Percentiles rank a stretch among this genome's conserved stretches.
phyloP scores from a whole-genome alignment of 2,113 vertebrate species.

The Xiphophorus couchianus region DNA sequence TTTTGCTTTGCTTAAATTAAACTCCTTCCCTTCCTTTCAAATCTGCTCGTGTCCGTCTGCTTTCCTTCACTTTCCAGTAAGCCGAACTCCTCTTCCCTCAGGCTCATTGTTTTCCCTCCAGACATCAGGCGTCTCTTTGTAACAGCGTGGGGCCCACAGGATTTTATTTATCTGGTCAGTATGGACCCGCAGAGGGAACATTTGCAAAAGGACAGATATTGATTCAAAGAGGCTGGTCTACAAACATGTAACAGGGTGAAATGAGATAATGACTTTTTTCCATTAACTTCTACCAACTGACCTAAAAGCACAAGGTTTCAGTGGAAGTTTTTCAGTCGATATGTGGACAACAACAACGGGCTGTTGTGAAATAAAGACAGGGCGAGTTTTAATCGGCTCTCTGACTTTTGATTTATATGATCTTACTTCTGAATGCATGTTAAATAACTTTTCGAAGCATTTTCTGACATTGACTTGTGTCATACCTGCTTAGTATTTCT shows the following conservation, averaged over 20 bases:
- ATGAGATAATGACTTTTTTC: constrained; percentile 33
- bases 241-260: constrained; percentile 28
- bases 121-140: constrained; percentile 54
- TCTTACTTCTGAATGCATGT: too few species aligned
- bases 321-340: constrained; percentile 21
- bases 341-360: constrained; percentile 9
- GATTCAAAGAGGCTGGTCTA: constrained; percentile 41
- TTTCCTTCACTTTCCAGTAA: constrained; percentile 30
- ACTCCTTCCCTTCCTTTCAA: neutral
- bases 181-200: constrained; percentile 9
- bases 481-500: neutral
- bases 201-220: constrained; percentile 46
- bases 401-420: neutral
- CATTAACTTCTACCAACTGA: constrained; percentile 31
- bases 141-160: constrained; percentile 36
- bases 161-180: constrained; percentile 54
- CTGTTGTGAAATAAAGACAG: constrained; percentile 6
- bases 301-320: constrained; percentile 11
- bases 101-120: constrained; percentile 10
- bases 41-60: constrained; percentile 3
- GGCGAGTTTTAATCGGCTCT: neutral
- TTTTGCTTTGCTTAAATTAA: constrained; percentile 3
- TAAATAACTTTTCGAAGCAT: neutral
- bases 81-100: constrained; percentile 19
- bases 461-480: neutral